Base-by-base conservation (phyloP, 2,888 invertebrate genomes). In the Siphlonurus alternatus region DNA sequence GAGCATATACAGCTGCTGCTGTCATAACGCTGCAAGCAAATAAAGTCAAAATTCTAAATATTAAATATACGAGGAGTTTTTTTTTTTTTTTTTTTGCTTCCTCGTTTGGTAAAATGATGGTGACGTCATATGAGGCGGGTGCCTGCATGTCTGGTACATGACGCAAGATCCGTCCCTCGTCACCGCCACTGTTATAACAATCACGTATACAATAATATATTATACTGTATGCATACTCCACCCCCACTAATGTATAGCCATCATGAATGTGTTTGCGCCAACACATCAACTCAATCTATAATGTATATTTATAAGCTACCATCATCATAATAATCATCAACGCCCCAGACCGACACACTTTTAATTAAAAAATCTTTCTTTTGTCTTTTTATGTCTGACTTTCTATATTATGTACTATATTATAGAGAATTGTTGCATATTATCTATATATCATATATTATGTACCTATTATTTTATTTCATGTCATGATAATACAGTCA, bases 81-180 rank as follows among this genome's bases (percentile, higher is more conserved):
- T n/a, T n/a, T n/a, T n/a, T n/a, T n/a, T n/a, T n/a, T n/a, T n/a
- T n/a, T n/a, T n/a, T n/a, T n/a, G n/a, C n/a, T n/a, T n/a, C n/a
- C n/a, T n/a, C n/a, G n/a, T n/a, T n/a, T n/a, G n/a, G n/a, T n/a
- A n/a, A n/a, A n/a, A n/a, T n/a, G n/a, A n/a, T n/a, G n/a, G 15
- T 38, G 38, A 38, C 38, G 38, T 38, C 38, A 38, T 38, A 15
- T n/a, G 15, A 56, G 56, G 56, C 56, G 56, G 56, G 56, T 56
- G 56, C 56, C 56, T 10, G 56, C 56, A 56, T 56, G 56, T 56
- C 56, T 56, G n/a, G 56, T 20, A n/a, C n/a, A 56, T 56, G 56
- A 56, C 56, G 56, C 56, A 56, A 56, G 56, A 20, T 56, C 56
- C 56, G 56, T 56, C 22, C 5, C 22, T 7, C 7, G n/a, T 3